phyloP scores from a whole-genome alignment of 2,888 invertebrate genomes.

The Physocephala rufipes region DNA sequence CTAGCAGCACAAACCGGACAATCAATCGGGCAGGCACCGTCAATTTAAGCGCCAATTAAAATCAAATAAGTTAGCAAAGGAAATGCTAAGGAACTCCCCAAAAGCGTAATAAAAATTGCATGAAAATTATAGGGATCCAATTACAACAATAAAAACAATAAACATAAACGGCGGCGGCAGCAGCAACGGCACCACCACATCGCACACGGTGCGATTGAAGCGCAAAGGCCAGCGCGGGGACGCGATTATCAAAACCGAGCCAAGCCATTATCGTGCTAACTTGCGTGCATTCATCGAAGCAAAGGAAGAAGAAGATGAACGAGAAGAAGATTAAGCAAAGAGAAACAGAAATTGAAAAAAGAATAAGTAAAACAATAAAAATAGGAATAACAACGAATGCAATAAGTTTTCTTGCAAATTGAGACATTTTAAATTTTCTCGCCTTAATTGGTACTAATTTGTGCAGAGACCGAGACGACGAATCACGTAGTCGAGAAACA shows the following conservation, averaged over 20 bases:
- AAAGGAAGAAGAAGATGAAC: not conserved
- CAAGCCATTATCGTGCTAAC: no score
- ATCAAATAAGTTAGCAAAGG: constrained; percentile 61
- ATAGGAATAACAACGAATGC: constrained; percentile 18
- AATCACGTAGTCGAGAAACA: no score
- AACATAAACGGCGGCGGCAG: constrained; percentile 1
- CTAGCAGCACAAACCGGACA: constrained; percentile 18
- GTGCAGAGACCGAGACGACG: not conserved
- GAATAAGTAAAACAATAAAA: not conserved
- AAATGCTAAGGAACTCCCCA: constrained; percentile 47
- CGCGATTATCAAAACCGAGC: no score
- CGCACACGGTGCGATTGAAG: no score
- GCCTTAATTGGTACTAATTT: constrained; percentile 39
- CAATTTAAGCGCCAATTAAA: constrained; percentile 63
- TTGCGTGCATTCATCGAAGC: not conserved
- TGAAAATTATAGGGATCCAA: constrained; percentile 62
- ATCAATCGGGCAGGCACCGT: constrained; percentile 43
- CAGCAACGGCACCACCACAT: no score
- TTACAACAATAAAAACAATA: constrained; percentile 37
- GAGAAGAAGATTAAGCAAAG: not conserved
- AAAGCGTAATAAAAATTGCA: constrained; percentile 56
- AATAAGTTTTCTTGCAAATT: constrained; percentile 36
- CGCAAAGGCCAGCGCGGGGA: no score
- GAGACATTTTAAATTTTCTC: constrained; percentile 40
- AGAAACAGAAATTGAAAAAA: not conserved